Evolutionary conservation across 2,113 vertebrate genomes (phyloP).

Genomic region (Cryptotis parvus): DNA sequence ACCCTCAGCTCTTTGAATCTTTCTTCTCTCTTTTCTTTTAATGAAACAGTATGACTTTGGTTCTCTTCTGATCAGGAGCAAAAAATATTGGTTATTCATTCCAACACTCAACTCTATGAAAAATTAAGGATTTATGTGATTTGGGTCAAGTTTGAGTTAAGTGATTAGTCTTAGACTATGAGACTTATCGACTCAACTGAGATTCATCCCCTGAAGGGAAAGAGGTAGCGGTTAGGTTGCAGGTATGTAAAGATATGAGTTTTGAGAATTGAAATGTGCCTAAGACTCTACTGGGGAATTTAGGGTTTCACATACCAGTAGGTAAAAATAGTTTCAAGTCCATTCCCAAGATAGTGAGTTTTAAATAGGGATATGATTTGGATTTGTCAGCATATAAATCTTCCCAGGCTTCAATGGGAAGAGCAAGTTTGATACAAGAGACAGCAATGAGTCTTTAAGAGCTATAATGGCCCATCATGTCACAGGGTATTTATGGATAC

Average conservation of each 20-base stretch:
- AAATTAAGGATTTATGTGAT: conserved; percentile 60
- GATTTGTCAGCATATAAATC: conserved; percentile 71
- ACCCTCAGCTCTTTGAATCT: not conserved
- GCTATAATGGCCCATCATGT: conserved; percentile 55
- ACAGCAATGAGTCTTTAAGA: conserved; percentile 74
- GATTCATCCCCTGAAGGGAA: not conserved
- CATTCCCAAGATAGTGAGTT: conserved; percentile 69
- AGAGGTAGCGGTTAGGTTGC: conserved; percentile 36
- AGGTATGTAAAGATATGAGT: conserved; percentile 61
- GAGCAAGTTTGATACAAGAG: conserved; percentile 67
- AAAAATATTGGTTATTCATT: conserved; percentile 39
- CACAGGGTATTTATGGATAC: conserved; percentile 73
- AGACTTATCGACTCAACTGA: conserved; percentile 35
- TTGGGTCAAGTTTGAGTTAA: conserved; percentile 52
- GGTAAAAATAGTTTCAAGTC: conserved; percentile 69
- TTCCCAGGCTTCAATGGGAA: conserved; percentile 44
- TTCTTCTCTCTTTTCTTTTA: conserved; percentile 54
- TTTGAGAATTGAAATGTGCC: conserved; percentile 55
- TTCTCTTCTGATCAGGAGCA: conserved; percentile 50
- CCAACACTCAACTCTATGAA: conserved; percentile 57
- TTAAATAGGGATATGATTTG: conserved; percentile 76
- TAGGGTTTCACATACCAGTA: conserved; percentile 46
- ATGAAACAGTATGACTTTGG: not conserved
- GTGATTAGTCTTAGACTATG: conserved; percentile 11
- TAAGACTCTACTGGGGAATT: conserved; percentile 43